Base-by-base conservation (phyloP, 2,113 vertebrate genomes). In the Nothobranchius furzeri region DNA sequence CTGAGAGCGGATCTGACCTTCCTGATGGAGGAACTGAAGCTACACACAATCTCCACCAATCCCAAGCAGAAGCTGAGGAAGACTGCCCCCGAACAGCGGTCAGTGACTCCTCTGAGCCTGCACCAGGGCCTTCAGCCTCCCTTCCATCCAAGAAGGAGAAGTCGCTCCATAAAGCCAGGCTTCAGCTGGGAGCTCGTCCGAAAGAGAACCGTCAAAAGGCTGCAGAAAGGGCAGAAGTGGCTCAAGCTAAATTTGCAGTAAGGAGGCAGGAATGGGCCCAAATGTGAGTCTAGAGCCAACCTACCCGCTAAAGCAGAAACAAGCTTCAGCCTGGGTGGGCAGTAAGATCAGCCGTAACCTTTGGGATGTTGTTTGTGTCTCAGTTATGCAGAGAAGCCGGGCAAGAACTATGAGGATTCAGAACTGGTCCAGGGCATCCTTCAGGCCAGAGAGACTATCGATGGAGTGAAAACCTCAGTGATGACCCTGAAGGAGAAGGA, bases 311-410 rank as follows among this genome's bases (percentile, higher is more conserved):
- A 7, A 14, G 30, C 30, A 30, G 12, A 55, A 37, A 4, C 40
- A 59, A 12, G 40, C 24, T 36, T 36, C 9, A 55, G 50, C 10
- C 4, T 2, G 20, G 20, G 20, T 20, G 20, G 20, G 11, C 4
- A 52, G 24, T 54, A 8, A 48, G 47, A 36, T 63, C 12, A 47
- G 12, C 12, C 17, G 15, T 24, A 13, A 49, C 9, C n/a, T 50
- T 30, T 30, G 30, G 30, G 30, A 30, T 30, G 30, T 1, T 7
- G 6, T 53, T 9, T 59, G 48, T 47, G 11, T 68, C 8, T 63
- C 63, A 99, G 98, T 48, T 95, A 93, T 6, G 91, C 88, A 58
- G 92, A 90, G 77, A 97, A 96, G 76, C 96, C 96, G 25, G 81
- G 69, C 35, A 88, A 94, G 70, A 79, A 94, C 82, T 91, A 65